Evolutionary conservation across 2,113 vertebrate species (phyloP).

Genomic region (Alexandromys fortis): DNA sequence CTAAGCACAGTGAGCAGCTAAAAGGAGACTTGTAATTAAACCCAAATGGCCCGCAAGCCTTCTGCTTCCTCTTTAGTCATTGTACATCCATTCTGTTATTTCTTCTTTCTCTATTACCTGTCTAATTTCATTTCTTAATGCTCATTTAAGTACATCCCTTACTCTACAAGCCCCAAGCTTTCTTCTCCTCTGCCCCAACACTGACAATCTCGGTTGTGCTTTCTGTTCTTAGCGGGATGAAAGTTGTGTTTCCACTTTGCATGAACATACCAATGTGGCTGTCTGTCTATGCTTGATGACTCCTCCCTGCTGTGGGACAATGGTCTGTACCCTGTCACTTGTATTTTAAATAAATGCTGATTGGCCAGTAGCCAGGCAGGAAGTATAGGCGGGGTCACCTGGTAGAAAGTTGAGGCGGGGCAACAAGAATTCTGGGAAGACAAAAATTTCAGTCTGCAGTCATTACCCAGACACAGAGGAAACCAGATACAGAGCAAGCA

Average conservation of each 20-base stretch:
- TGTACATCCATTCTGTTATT: conserved; percentile 14
- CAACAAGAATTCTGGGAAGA: no score
- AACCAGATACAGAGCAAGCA: no score
- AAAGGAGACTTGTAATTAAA: conserved; percentile 67
- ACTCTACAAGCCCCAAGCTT: background rate
- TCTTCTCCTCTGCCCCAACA: background rate
- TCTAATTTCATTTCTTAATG: conserved; percentile 6
- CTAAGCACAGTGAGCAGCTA: conserved; percentile 25
- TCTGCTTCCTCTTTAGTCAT: background rate
- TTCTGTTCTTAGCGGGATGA: background rate
- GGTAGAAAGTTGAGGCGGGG: no score
- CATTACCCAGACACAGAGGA: no score
- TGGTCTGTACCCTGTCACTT: no score
- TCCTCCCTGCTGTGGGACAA: background rate
- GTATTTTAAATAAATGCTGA: no score
- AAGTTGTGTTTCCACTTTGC: background rate
- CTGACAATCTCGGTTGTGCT: background rate
- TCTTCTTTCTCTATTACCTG: conserved; percentile 28
- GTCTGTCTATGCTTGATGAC: background rate
- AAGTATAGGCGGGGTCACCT: no score
- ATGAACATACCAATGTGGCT: background rate
- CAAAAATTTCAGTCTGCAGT: no score
- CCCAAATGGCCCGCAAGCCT: conserved; percentile 16
- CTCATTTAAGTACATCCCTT: conserved; percentile 40
- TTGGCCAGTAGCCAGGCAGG: no score